phyloP scores from a whole-genome alignment of 2,113 vertebrate genomes.

The Eurypyga helias region DNA sequence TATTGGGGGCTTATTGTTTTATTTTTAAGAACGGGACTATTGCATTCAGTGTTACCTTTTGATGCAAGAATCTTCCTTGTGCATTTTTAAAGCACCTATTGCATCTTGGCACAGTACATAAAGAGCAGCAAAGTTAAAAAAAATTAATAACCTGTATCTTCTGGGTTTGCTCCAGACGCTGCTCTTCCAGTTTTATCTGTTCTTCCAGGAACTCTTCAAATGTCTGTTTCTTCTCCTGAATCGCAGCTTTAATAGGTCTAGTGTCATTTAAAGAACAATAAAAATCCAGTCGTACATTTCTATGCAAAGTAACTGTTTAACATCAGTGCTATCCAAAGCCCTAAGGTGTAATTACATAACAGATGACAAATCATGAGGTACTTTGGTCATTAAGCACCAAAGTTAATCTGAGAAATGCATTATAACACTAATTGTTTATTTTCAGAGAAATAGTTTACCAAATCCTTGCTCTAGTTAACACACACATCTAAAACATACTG shows the following conservation, averaged over 20 bases:
- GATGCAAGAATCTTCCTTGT: neutral
- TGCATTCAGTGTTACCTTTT: neutral
- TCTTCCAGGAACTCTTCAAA: constrained; percentile 95
- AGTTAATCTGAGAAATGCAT: neutral
- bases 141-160: constrained; percentile 78
- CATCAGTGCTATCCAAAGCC: neutral
- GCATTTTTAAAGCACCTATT: neutral
- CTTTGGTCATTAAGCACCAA: neutral
- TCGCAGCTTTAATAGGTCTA: constrained; percentile 86
- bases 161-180: constrained; percentile 75
- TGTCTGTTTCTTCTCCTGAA: constrained; percentile 83
- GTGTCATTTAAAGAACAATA: neutral
- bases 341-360: neutral
- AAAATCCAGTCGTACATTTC: neutral
- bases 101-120: neutral
- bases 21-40: neutral
- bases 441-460: neutral
- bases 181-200: constrained; percentile 88
- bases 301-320: neutral
- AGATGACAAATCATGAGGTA: neutral
- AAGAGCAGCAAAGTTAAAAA: neutral
- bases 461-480: neutral
- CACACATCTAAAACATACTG: neutral
- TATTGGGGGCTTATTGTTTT: neutral
- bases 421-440: neutral